phyloP scores from a whole-genome alignment of 1,140 invertebrate species.

The Helicorthomorpha holstii region DNA sequence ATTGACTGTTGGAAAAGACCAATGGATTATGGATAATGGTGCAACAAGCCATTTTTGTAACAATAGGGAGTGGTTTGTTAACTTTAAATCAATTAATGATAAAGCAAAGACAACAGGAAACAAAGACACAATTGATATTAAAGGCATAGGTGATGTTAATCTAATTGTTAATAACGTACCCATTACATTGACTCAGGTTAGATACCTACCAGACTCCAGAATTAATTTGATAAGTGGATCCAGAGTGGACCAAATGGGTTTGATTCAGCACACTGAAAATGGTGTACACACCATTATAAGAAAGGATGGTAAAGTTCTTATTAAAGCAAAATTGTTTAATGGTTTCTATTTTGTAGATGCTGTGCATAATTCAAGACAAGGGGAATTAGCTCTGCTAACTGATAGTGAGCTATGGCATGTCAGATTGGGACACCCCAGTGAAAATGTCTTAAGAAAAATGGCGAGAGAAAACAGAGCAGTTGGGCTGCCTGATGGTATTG shows the following conservation, averaged over 20 bases:
- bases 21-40: too few relatives aligned
- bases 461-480: background rate
- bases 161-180: too few relatives aligned
- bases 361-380: background rate
- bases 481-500: background rate
- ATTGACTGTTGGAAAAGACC: too few relatives aligned
- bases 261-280: background rate
- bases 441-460: background rate
- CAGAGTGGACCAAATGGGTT: background rate
- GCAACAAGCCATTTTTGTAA: too few relatives aligned
- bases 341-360: background rate
- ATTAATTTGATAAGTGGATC: too few relatives aligned
- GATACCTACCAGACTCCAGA: too few relatives aligned
- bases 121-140: too few relatives aligned
- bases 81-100: too few relatives aligned
- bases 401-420: slow-evolving; percentile 3
- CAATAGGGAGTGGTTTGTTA: too few relatives aligned
- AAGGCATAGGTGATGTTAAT: too few relatives aligned
- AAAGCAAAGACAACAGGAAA: too few relatives aligned
- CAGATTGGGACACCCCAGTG: slow-evolving; percentile 2
- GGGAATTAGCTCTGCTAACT: background rate
- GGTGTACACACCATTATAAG: background rate
- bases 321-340: background rate
- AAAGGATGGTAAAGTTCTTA: background rate
- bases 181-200: too few relatives aligned